Base-by-base conservation (phyloP, 2,888 invertebrate species). In the Linnaemya tessellans region DNA sequence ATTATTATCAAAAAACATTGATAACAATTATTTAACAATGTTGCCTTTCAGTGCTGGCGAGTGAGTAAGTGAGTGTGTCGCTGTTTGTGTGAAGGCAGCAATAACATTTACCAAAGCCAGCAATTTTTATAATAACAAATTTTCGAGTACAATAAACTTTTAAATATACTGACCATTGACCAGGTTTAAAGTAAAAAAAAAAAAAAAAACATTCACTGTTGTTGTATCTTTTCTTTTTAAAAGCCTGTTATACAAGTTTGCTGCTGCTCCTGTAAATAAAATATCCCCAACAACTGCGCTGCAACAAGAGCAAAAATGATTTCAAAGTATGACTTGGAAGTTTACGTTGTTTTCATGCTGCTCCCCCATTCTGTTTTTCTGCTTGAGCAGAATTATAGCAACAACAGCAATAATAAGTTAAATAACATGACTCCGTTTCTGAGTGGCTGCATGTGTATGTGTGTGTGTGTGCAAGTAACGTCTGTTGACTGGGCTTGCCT, bases 21-120 rank as follows among this genome's bases (percentile, higher is more conserved):
- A 75, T 84, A 79, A 80, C 56, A 84, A 84, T 75, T 75, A 84
- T 80, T 84, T 84, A 79, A 79, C 79, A 79, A 54, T 71, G 70
- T 79, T 79, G 79, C 30, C 15, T 1, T 35, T 15, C 54, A 38
- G 7, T 51, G 43, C 18, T 13, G 62, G 20, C 18, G 62, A 41
- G 15, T 15, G 1, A 3, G 38, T 64, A 8, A n/a, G n/a, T n/a
- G n/a, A n/a, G n/a, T n/a, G n/a, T n/a, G n/a, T n/a, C n/a, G n/a
- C n/a, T 9, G n/a, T 1, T 11, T 43, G 64, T 41, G 13, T 46
- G 22, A 15, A 49, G 35, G 46, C 5, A 38, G 13, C 18, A 62
- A 51, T 38, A 74, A 62, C 58, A 74, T n/a, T 49, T 22, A 62
- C 49, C 15, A 51, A 10, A 54, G 30, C 2, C 25, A 41, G 15